Conservation (phyloP, 2,888 invertebrate genomes). For the Andrena marginata region DNA sequence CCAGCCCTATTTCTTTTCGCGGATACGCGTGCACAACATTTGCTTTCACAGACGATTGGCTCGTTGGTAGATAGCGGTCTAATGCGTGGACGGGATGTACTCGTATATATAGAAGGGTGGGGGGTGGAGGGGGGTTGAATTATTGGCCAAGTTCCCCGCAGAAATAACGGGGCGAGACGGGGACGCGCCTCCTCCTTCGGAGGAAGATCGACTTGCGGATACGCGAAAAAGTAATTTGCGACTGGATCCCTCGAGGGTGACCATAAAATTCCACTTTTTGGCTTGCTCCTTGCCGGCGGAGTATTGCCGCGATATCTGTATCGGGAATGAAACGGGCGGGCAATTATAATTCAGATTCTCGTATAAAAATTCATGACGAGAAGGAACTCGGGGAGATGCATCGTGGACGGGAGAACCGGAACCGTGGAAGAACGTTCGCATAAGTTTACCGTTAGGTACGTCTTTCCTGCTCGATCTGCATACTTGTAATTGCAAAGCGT, state of each 20-base stretch:
- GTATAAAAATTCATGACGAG: constrained; percentile 52
- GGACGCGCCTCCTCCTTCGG: constrained; percentile 55
- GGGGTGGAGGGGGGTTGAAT: constrained; percentile 62
- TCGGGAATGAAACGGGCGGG: constrained; percentile 29
- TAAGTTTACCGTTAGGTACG: constrained; percentile 6
- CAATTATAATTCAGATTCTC: constrained; percentile 50
- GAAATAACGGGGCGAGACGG: constrained; percentile 66
- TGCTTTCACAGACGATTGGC: constrained; percentile 60
- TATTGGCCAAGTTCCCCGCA: constrained; percentile 69
- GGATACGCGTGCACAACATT: constrained; percentile 50
- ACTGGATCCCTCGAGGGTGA: constrained; percentile 63
- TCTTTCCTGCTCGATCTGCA: constrained; percentile 15
- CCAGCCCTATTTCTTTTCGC: constrained; percentile 18
- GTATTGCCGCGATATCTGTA: constrained; percentile 34
- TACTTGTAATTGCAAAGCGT: neutral
- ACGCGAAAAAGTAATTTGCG: constrained; percentile 74
- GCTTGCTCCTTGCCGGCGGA: constrained; percentile 12
- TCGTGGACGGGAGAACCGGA: constrained; percentile 18
- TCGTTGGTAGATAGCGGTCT: constrained; percentile 40
- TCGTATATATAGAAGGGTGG: constrained; percentile 11
- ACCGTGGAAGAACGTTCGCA: neutral
- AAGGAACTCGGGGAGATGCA: constrained; percentile 2
- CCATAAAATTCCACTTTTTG: constrained; percentile 61
- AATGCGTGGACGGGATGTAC: constrained; percentile 45
- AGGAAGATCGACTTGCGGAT: constrained; percentile 70